Base-by-base conservation (phyloP, 2,888 invertebrate genomes). In the Poecilobothrus nobilitatus region DNA sequence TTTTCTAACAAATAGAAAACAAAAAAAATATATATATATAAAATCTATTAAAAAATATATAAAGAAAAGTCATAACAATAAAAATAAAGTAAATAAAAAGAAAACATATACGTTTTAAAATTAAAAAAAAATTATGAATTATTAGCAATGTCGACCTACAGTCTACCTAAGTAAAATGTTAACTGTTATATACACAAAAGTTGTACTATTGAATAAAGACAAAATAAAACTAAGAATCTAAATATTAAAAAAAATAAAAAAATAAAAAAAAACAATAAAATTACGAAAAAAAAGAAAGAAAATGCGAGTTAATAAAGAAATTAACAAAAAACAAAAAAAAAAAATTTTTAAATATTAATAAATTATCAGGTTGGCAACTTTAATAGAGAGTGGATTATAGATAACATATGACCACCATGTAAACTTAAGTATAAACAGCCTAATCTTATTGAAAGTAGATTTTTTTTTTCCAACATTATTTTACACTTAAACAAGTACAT, bases 341-440 rank as follows among this genome's bases (percentile, higher is more conserved):
- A 27, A 27, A 4, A 6, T 53, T 53, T 15, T 53, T 53, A 18
- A 53, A 53, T 53, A n/a, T 18, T 53, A 53, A 53, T 53, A 53
- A 53, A 53, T 53, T 53, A 53, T 53, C 53, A 53, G 53, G 53
- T 53, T 53, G n/a, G 53, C 53, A 53, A 53, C 53, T 53, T 53
- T 53, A 53, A 53, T 53, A 53, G 53, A 53, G 53, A 53, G 53
- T 53, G 5, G 15, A 9, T 53, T 53, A 15, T 53, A 15, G 53
- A 53, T 53, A 53, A 53, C 53, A 53, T 53, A 53, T 53, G 53
- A 53, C 53, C 53, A 53, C 53, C 53, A 53, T 53, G 53, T 53
- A 53, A 53, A 53, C 8, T 12, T 53, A 15, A 53, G 15, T 18
- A 53, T 53, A 6, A 53, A 53, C 53, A 2, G 53, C 15, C 53